Evolutionary conservation across 1,140 invertebrate genomes (phyloP).

Genomic region (Drosophila dunni): DNA sequence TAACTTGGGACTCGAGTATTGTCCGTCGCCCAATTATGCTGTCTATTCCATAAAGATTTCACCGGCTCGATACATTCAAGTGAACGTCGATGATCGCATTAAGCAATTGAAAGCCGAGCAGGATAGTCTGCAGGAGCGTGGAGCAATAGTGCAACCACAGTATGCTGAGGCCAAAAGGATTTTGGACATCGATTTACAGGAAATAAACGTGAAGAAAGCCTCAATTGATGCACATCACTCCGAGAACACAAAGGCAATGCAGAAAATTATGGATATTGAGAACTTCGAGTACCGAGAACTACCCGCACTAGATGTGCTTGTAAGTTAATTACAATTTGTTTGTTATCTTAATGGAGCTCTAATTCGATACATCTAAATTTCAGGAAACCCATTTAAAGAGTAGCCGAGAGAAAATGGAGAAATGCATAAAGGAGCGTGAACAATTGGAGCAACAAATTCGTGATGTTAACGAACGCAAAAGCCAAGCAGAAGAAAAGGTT

Average conservation of each 20-base stretch:
- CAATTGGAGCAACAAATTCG: conserved; percentile 35
- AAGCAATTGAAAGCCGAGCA: conserved; percentile 62
- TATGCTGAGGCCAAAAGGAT: conserved; percentile 9
- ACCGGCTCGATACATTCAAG: conserved; percentile 87
- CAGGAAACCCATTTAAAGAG: conserved; percentile 51
- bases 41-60: conserved; percentile 86
- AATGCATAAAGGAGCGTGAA: conserved; percentile 41
- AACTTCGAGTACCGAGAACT: conserved; percentile 63
- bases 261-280: conserved; percentile 67
- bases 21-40: conserved; percentile 88
- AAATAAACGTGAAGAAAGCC: conserved; percentile 38
- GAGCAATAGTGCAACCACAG: conserved; percentile 24
- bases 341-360: not conserved
- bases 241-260: conserved; percentile 43
- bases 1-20: conserved; percentile 85
- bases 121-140: conserved; percentile 31
- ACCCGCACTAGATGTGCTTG: conserved; percentile 53
- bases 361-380: not conserved
- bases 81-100: conserved; percentile 87
- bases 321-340: conserved; percentile 3
- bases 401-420: conserved; percentile 50
- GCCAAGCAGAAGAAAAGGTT: conserved; percentile 1
- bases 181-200: conserved; percentile 20
- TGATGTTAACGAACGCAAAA: conserved; percentile 32
- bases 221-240: conserved; percentile 46